Evolutionary conservation across 2,888 invertebrate species (phyloP).

Genomic region (Tribolium freemani): DNA sequence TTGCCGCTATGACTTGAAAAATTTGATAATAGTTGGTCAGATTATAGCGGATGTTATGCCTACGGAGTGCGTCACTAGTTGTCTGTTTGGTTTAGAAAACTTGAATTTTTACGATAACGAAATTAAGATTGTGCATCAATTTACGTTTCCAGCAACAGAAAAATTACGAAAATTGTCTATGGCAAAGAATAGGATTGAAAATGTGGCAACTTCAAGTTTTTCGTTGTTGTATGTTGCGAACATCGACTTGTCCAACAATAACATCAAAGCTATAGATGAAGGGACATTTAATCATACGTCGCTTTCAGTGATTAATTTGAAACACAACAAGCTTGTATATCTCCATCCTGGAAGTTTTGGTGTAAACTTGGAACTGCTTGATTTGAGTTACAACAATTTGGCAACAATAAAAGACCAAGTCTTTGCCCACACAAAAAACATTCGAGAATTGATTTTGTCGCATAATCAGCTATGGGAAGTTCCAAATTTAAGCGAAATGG

Average conservation of each 20-base stretch:
- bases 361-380: background rate
- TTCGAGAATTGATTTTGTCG: background rate
- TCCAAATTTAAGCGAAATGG: background rate
- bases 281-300: background rate
- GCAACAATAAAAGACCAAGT: background rate
- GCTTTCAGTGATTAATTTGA: background rate
- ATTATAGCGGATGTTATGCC: background rate
- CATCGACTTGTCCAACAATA: background rate
- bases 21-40: background rate
- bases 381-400: background rate
- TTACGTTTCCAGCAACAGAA: background rate
- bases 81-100: background rate
- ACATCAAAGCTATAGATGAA: background rate
- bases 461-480: background rate
- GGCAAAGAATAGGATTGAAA: background rate
- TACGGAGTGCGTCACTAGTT: background rate
- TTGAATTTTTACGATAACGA: background rate
- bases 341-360: background rate
- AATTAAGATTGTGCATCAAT: background rate
- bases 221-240: background rate
- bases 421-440: background rate
- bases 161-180: background rate
- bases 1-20: background rate
- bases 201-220: background rate
- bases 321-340: background rate